Evolutionary conservation across 2,113 vertebrate species (phyloP).

Genomic region (Pterocles orientalis): DNA sequence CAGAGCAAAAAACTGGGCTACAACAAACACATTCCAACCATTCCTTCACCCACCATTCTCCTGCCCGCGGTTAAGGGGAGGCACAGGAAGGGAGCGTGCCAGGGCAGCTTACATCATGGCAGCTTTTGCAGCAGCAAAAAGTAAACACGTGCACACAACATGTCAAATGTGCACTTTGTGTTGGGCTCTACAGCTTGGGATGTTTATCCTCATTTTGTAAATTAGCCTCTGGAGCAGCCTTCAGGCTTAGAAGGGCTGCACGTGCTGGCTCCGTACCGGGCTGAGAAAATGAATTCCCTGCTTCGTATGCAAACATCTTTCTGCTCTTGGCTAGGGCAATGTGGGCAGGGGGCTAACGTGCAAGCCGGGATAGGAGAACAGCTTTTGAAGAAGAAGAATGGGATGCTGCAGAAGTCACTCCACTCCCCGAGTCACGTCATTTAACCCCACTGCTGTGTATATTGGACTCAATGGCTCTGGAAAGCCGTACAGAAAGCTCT

Average conservation of each 20-base stretch:
- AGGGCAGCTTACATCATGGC: background rate
- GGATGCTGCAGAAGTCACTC: background rate
- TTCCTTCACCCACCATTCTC: constrained; percentile 50
- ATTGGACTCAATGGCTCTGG: background rate
- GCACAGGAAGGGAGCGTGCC: background rate
- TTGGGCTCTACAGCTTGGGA: background rate
- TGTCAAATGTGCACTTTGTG: background rate
- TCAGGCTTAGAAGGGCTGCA: background rate
- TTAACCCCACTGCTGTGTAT: fast-evolving
- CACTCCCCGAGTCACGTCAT: fast-evolving
- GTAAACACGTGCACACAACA: background rate
- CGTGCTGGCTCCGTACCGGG: background rate
- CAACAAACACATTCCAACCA: constrained; percentile 53
- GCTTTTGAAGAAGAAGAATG: background rate
- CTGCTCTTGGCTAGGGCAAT: background rate
- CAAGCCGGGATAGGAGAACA: fast-evolving
- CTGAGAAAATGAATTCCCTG: background rate
- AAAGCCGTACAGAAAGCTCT: fast-evolving
- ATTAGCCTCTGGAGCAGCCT: background rate
- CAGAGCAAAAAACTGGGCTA: constrained; percentile 23
- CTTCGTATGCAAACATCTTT: fast-evolving
- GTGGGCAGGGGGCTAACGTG: background rate
- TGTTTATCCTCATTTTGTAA: background rate
- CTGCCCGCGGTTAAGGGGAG: background rate
- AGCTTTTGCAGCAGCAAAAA: fast-evolving